Percentiles rank a stretch among this genome's conserved stretches.
phyloP scores from a whole-genome alignment of 2,113 vertebrate genomes.

The Elephantulus edwardii region DNA sequence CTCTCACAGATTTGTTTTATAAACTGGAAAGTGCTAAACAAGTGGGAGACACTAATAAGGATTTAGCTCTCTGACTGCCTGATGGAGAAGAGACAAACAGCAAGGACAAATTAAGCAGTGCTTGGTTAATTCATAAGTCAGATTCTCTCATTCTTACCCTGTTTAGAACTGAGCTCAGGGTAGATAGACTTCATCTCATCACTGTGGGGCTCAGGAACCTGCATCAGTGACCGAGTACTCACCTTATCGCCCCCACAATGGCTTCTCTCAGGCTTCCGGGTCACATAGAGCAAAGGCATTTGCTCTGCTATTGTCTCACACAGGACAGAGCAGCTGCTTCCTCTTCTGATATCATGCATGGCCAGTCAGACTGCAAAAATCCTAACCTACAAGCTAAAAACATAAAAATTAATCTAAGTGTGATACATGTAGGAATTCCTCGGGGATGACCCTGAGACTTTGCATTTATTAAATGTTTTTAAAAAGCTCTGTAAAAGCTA shows the following conservation, averaged over 20 bases:
- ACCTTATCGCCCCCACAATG: neutral
- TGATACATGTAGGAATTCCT: fast-evolving
- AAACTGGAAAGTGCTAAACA: neutral
- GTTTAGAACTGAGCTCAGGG: neutral
- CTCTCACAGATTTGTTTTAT: neutral
- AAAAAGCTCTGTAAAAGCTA: neutral
- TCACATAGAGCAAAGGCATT: neutral
- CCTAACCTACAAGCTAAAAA: neutral
- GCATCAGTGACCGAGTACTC: neutral
- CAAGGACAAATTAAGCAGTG: neutral
- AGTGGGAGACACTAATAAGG: no score
- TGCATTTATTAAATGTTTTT: neutral
- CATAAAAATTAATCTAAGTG: neutral
- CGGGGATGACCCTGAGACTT: neutral
- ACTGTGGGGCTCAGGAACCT: neutral
- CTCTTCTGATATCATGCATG: neutral
- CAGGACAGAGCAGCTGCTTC: neutral
- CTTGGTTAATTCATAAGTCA: neutral
- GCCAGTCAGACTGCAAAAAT: neutral
- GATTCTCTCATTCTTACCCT: no score
- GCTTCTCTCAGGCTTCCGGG: neutral
- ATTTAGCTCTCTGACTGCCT: neutral
- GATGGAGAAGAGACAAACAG: neutral
- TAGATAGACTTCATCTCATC: neutral
- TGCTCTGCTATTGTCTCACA: neutral